These are phyloP conservation scores for Hydrolagus colliei DNA, from an alignment of 2,797 vertebrate species.

Conservation along the genomic window DNA sequence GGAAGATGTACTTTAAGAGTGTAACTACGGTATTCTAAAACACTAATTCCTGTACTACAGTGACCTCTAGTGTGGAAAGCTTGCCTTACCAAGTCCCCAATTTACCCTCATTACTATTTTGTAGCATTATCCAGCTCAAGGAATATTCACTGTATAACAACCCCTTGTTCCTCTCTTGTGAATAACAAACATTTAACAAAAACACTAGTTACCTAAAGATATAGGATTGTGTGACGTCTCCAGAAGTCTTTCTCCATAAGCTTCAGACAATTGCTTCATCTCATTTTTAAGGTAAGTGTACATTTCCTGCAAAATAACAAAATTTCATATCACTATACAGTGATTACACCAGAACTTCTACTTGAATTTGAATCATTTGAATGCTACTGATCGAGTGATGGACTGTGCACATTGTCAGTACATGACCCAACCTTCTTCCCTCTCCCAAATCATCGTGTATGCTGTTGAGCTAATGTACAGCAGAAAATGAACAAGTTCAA, in stretches of 20 bases:
- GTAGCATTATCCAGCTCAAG: neutral
- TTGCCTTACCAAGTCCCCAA: neutral
- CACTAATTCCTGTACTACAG: neutral
- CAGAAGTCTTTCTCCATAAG: conserved; percentile 74
- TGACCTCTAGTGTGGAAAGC: conserved; percentile 24
- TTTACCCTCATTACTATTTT: neutral
- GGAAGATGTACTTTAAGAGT: neutral
- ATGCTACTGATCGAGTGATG: neutral
- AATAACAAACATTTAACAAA: neutral
- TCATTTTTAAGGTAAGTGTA: conserved; percentile 78
- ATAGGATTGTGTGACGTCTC: conserved; percentile 87
- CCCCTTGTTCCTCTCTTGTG: conserved; percentile 29
- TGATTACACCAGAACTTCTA: conserved; percentile 29
- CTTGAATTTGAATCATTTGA: too few relatives aligned
- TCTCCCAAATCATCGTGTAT: neutral
- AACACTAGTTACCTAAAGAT: conserved; percentile 75
- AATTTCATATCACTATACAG: conserved; percentile 8
- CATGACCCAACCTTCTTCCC: too few relatives aligned
- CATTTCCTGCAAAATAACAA: conserved; percentile 67
- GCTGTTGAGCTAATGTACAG: neutral
- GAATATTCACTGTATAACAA: conserved; percentile 29
- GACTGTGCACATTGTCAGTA: neutral
- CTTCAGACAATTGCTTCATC: conserved; percentile 74
- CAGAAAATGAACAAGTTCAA: neutral
- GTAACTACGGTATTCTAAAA: neutral